Evolutionary conservation across 2,797 vertebrate genomes (phyloP).

Genomic region (Anguilla anguilla): DNA sequence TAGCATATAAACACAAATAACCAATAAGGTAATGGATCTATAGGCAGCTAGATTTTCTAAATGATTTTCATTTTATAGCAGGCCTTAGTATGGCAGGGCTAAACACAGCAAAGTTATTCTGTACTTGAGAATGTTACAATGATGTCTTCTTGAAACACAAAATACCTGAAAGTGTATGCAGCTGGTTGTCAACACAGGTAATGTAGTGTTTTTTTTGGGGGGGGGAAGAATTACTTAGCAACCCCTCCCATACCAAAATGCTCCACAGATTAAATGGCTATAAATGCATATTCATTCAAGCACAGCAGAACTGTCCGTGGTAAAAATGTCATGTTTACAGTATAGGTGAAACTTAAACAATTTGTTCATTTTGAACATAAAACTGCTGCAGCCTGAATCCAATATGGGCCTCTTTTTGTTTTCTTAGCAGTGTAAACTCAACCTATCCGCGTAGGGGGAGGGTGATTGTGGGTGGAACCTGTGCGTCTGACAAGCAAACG

Average conservation of each 20-base stretch:
- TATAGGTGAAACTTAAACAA: slow-evolving; percentile 40
- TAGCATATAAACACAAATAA: neutral
- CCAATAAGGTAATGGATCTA: neutral
- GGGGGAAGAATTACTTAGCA: neutral
- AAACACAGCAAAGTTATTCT: neutral
- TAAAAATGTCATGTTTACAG: neutral
- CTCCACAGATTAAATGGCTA: neutral
- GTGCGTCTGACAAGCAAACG: slow-evolving; percentile 47
- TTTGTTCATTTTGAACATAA: slow-evolving; percentile 51
- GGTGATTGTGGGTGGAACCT: slow-evolving; percentile 45
- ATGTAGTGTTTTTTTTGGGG: neutral
- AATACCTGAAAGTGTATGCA: neutral
- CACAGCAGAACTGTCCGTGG: neutral
- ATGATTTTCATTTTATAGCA: neutral
- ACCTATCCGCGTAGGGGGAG: slow-evolving; percentile 68
- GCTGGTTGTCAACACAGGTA: slow-evolving; percentile 8
- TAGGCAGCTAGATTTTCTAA: neutral
- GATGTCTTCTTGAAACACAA: neutral
- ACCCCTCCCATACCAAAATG: neutral
- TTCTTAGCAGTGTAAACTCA: slow-evolving; percentile 71
- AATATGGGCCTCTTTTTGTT: slow-evolving; percentile 79
- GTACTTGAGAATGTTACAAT: neutral
- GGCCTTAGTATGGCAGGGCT: neutral
- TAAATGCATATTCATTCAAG: neutral
- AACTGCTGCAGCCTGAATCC: slow-evolving; percentile 60